Evolutionary conservation across 2,113 vertebrate species (phyloP).

Genomic region (Microtus pennsylvanicus): DNA sequence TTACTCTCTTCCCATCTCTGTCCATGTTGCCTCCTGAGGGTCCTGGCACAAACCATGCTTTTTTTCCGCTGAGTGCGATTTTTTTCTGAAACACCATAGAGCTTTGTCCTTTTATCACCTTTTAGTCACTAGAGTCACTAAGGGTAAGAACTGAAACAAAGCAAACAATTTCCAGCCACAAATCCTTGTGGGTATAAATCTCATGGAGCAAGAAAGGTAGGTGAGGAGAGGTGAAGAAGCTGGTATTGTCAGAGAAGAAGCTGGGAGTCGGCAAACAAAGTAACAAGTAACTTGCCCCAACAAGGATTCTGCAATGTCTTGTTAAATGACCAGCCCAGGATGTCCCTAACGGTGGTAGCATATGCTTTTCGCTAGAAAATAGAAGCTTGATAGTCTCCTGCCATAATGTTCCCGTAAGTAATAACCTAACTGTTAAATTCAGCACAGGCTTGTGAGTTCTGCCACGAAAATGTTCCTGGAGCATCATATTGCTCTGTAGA

Average conservation of each 20-base stretch:
- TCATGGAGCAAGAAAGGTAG: background rate
- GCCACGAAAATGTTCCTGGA: background rate
- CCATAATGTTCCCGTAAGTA: background rate
- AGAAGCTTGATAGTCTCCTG: background rate
- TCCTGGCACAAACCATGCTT: background rate
- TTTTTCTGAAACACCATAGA: background rate
- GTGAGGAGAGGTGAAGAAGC: background rate
- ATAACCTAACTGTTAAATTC: background rate
- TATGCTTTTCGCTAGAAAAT: background rate
- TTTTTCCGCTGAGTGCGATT: background rate
- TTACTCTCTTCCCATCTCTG: background rate
- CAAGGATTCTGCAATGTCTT: background rate
- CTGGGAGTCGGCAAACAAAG: background rate
- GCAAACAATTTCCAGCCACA: background rate
- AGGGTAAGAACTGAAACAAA: background rate
- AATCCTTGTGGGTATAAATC: constrained; percentile 4
- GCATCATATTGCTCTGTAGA: background rate
- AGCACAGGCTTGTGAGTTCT: background rate
- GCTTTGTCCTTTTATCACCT: background rate
- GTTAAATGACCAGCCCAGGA: background rate
- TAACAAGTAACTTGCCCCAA: background rate
- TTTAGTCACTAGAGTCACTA: background rate
- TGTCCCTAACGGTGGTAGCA: background rate
- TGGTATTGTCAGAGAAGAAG: background rate
- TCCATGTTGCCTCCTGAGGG: background rate